Base-by-base conservation (phyloP, 2,888 invertebrate species). In the Palloptera scutellata region DNA sequence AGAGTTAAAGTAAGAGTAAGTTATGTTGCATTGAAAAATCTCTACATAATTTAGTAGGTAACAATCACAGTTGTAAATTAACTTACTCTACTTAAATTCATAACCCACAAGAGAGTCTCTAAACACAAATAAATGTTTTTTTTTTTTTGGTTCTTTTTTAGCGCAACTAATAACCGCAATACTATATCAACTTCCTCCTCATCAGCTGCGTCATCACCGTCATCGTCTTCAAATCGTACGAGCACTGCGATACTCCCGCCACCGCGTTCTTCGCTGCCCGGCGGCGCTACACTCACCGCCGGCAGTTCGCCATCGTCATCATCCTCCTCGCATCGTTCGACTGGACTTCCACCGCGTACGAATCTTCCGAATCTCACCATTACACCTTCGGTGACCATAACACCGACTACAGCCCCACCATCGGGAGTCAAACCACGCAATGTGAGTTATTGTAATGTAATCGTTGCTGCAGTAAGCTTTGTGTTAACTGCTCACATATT, bases 321-420 rank as follows among this genome's bases (percentile, higher is more conserved):
- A 63, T 76, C 78, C 57, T 69, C 74, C 41, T 72, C 76, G 67
- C 82, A 81, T 72, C 76, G 81, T 30, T 77, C 79, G 64, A 82
- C 76, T 72, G 81, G 79, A 19, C 71, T 83, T 73, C 80, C 82
- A 71, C 79, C 85, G 60, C 79, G 85, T 48, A 83, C 86, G 20
- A 85, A 86, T 77, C 75, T 81, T 75, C 83, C 86, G 77, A 86
- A 86, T 81, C 84, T 86, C 79, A 86, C 86, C 66, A 89, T 89
- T 80, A 89, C 89, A 17, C 91, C 91, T 0, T 91, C 91, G 51
- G 91, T 92, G 74, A 92, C 91, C 70, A 92, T 92, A 79, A 92
- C 91, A 8, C 91, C 91, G 12, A 91, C 91, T 53, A 91, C 91
- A 30, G 91, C 91, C 64, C 91, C 91, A 70, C 87, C 89, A 51